Base-by-base conservation (phyloP, 2,113 vertebrate species). In the Nothoprocta pentlandii region DNA sequence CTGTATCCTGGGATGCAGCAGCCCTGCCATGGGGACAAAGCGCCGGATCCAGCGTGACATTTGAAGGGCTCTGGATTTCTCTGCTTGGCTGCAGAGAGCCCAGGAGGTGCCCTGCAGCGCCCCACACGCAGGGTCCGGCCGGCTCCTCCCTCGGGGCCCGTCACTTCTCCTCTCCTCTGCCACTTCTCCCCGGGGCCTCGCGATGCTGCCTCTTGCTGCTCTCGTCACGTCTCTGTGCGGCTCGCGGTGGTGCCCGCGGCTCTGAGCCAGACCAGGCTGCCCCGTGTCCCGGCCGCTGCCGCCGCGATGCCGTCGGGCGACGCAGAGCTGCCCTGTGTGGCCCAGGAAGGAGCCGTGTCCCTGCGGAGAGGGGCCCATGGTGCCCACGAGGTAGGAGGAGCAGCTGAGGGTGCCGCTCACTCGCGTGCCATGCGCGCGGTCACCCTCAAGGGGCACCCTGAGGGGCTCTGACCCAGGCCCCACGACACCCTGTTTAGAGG, bases 401-500 rank as follows among this genome's bases (percentile, higher is more conserved):
- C 36, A 39, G 36, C 36, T 8, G 36, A 39, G 36, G 36, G 36
- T 8, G 36, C 36, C 36, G 36, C 36, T 39, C 36, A 8, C 36
- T 39, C 36, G 36, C 8, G 34, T 67, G 73, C 20, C 89, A 68
- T 64, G 68, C 80, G 93, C 91, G 32, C 2, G 1, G 69, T 80
- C 73, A 69, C 77, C 63, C 89, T 76, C 4, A 12, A 8, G 26
- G 63, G 30, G 73, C 84, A 91, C 93, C 2, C 87, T 1, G 83
- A 85, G 71, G 89, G 81, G 44, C 8, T 80, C 21, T 96, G 95
- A 95, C 94, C 93, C 93, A 95, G 39, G 59, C 92, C 94, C 5
- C 10, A 66, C 89, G 92, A 83, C 94, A 78, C 75, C 8, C 59
- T 80, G 92, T 89, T 19, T 73, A 46, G 47, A 85, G 81, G 78